Evolutionary conservation across 92 coral and sea anemone species (phyloP).

Genomic region (Heteractis magnifica): DNA sequence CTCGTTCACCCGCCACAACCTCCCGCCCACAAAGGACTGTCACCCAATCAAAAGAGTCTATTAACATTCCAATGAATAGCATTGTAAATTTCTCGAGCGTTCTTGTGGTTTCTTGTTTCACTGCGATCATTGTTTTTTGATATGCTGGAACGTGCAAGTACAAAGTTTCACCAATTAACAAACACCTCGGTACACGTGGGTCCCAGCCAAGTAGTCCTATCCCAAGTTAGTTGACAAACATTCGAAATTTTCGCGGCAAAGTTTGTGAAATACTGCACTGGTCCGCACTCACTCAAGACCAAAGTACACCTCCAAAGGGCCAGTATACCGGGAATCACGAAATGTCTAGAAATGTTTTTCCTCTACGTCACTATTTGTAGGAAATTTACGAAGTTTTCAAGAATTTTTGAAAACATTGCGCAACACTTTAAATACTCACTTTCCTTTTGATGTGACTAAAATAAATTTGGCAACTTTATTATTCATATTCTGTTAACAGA

Average conservation of each 20-base stretch:
- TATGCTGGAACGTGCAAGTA: conserved; percentile 70
- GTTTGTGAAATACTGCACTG: background rate
- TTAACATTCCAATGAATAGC: conserved; percentile 78
- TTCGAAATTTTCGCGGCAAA: conserved; percentile 34
- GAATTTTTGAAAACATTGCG: background rate
- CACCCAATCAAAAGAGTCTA: conserved; percentile 65
- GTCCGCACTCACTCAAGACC: background rate
- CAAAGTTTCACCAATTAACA: conserved; percentile 78
- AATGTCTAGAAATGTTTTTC: conserved; percentile 25
- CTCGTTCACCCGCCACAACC: conserved; percentile 36
- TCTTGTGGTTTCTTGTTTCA: conserved; percentile 80
- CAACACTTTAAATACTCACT: background rate
- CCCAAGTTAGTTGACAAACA: background rate
- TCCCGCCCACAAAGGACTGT: conserved; percentile 71
- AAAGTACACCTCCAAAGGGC: conserved; percentile 21
- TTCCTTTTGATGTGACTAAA: background rate
- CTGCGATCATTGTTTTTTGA: conserved; percentile 82
- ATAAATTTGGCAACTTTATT: conserved; percentile 6
- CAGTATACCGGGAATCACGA: conserved; percentile 31
- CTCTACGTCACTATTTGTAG: conserved; percentile 12
- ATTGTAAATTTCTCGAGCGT: conserved; percentile 72
- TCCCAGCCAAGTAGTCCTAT: background rate
- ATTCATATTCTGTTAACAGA: conserved; percentile 15
- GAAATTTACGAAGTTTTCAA: conserved; percentile 4
- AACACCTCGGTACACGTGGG: conserved; percentile 75